phyloP scores from a whole-genome alignment of 2,113 vertebrate genomes.

The Machaerirhynchus nigripectus region DNA sequence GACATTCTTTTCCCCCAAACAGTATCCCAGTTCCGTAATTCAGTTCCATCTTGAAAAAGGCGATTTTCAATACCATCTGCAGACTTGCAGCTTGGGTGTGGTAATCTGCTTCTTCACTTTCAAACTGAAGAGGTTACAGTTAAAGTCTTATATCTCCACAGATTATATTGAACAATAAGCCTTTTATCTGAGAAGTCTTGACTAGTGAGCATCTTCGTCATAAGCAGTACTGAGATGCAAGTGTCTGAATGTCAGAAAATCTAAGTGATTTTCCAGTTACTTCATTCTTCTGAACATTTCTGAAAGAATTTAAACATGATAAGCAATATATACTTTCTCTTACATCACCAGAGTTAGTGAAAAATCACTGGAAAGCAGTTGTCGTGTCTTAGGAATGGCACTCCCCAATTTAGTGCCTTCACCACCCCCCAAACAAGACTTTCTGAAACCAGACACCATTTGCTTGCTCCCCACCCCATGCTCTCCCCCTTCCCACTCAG shows the following conservation, averaged over 20 bases:
- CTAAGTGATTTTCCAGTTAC: background rate
- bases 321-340: background rate
- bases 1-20: background rate
- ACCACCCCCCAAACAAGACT: background rate
- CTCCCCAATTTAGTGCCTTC: background rate
- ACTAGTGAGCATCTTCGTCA: background rate
- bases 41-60: background rate
- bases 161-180: background rate
- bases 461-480: background rate
- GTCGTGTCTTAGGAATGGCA: background rate
- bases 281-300: background rate
- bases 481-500: rapidly evolving
- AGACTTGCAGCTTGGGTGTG: background rate
- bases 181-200: background rate
- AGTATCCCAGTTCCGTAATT: background rate
- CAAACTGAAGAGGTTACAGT: background rate
- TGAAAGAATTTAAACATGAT: background rate
- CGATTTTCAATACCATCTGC: background rate
- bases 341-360: background rate
- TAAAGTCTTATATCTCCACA: background rate
- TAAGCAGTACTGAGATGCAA: background rate
- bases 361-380: background rate
- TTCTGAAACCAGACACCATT: background rate
- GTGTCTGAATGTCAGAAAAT: background rate
- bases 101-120: background rate